These are phyloP conservation scores for Sarcoramphus papa DNA, from an alignment of 2,797 vertebrate species.

Conservation along the genomic window DNA sequence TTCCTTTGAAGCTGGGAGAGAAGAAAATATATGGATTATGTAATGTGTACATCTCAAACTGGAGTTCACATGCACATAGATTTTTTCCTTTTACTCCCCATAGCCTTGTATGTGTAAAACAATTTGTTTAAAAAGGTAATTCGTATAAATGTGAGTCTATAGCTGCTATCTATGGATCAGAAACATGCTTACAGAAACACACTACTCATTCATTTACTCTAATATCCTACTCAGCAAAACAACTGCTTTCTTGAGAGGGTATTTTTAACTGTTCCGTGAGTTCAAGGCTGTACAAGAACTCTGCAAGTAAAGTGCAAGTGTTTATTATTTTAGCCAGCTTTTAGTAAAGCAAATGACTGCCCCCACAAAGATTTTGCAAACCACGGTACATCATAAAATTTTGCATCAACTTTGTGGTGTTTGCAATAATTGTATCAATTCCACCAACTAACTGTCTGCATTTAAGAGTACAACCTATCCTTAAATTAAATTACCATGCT, in stretches of 20 bases:
- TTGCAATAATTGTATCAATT: background rate
- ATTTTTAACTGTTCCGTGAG: background rate
- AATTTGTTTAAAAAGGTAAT: background rate
- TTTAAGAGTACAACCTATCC: background rate
- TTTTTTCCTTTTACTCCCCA: background rate
- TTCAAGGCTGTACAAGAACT: background rate
- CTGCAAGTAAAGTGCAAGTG: background rate
- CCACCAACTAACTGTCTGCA: background rate
- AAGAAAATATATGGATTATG: slow-evolving; percentile 21
- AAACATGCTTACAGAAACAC: background rate
- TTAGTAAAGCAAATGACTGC: background rate
- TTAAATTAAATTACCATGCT: background rate
- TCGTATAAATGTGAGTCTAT: background rate
- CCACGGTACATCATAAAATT: background rate
- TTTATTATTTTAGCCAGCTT: background rate
- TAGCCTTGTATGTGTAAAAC: background rate
- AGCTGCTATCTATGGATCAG: background rate
- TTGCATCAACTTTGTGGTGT: background rate
- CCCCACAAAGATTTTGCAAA: background rate
- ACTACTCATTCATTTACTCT: background rate
- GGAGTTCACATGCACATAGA: background rate
- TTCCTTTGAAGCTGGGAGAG: slow-evolving; percentile 79
- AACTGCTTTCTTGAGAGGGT: background rate
- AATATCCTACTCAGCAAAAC: background rate
- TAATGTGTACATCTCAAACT: background rate